Evolutionary conservation across 2,888 invertebrate genomes (phyloP), one percentile per base, ranked within the genome.

Genomic region (Euclidia mi): DNA sequence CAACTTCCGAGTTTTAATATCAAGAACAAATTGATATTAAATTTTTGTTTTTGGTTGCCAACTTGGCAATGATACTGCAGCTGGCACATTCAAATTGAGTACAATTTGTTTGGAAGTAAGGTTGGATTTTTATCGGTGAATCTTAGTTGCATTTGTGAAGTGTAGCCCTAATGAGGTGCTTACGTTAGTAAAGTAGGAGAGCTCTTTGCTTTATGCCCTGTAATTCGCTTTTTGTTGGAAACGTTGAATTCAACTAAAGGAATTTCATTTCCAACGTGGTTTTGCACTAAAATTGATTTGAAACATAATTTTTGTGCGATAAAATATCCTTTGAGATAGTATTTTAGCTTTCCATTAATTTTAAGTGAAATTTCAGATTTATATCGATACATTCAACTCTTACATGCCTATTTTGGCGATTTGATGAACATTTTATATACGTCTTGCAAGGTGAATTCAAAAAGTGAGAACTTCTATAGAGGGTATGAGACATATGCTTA

Each of bases 101-200:
- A 56, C 11, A 38, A 32, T 41, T 2, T 2, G 0, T 0, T n/a
- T 29, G 1, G 0, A 0, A 0, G 12, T 44, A 65, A 6, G 29
- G 56, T 47, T 35, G 46, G 32, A 18, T 43, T 29, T 49, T 49
- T 46, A 31, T 56, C 41, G 29, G 35, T 41, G 12, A 12, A 12
- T 51, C 43, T 15, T 14, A 6, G 4, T 43, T 50, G 68, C 67
- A 57, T 61, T 56, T 38, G 20, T 48, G 52, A 42, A 40, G 63
- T 56, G 51, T 66, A 47, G 48, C 61, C 44, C 62, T 79, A 78
- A 78, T 79, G 79, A 79, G 78, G 78, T 71, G 65, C 78, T 78
- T 77, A 69, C 50, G 62, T 64, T 34, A 49, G 61, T 71, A 68
- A 61, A 65, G 46, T 65, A 62, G 51, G 40, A 66, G 66, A 56